These are phyloP conservation scores for Diarsia brunnea DNA, from an alignment of 2,888 invertebrate genomes.

Conservation along the genomic window DNA sequence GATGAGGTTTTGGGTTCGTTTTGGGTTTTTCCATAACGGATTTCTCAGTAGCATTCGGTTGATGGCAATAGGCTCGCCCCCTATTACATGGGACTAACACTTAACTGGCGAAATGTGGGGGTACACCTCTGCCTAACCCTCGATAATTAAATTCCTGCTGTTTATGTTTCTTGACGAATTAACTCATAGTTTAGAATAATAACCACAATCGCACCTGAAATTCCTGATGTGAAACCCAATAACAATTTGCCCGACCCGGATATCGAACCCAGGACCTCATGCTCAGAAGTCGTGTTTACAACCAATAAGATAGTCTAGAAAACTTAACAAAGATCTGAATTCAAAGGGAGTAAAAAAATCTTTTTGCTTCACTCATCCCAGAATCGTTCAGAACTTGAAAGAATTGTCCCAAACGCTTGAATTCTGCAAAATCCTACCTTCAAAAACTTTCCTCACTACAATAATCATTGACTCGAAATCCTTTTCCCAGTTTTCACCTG, in stretches of 20 bases:
- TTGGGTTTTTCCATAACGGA: background rate
- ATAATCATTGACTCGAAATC: slow-evolving; percentile 19
- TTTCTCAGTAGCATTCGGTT: background rate
- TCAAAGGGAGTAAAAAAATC: background rate
- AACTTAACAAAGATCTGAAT: background rate
- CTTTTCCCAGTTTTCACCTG: slow-evolving; percentile 8
- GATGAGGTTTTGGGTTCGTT: background rate
- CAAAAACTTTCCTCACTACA: background rate
- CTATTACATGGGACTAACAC: too few species aligned
- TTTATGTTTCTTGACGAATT: too few species aligned
- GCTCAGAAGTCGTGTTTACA: too few species aligned
- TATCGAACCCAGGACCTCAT: too few species aligned
- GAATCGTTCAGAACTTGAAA: background rate
- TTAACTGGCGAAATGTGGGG: background rate
- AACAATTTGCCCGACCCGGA: too few species aligned
- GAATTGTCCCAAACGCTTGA: background rate
- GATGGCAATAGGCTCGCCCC: background rate
- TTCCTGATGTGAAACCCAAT: too few species aligned
- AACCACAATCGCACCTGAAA: too few species aligned
- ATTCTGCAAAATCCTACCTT: background rate
- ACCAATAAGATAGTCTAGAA: too few species aligned
- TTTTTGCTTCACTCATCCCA: background rate
- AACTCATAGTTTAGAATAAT: too few species aligned
- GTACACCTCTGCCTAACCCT: background rate
- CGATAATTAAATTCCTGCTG: background rate